Evolutionary conservation across 2,888 invertebrate species (phyloP).

Genomic region (Brachyptera risi): DNA sequence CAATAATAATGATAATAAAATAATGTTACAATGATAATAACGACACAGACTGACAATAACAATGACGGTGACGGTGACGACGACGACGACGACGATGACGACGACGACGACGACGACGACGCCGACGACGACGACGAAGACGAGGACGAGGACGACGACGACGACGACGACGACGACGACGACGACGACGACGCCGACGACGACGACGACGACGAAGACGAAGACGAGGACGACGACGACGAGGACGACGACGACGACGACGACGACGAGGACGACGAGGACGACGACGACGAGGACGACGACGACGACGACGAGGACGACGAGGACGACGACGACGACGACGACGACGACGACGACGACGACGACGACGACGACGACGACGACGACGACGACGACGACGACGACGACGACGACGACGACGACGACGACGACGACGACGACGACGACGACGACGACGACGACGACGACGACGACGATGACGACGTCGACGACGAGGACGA

Average conservation of each 20-base stretch:
- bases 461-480: neutral
- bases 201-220: neutral
- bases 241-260: neutral
- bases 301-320: neutral
- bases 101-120: neutral
- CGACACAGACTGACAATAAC: too few relatives aligned
- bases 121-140: neutral
- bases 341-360: neutral
- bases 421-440: neutral
- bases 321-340: neutral
- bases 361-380: neutral
- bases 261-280: neutral
- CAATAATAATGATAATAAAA: too few relatives aligned
- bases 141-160: neutral
- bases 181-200: neutral
- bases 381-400: neutral
- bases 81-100: neutral
- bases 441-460: neutral
- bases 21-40: too few relatives aligned
- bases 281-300: neutral
- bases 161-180: neutral
- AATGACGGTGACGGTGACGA: too few relatives aligned
- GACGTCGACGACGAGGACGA: neutral
- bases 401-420: neutral
- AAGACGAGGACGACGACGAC: neutral